phyloP scores from a whole-genome alignment of 2,113 vertebrate species.

The Mixornis gularis region DNA sequence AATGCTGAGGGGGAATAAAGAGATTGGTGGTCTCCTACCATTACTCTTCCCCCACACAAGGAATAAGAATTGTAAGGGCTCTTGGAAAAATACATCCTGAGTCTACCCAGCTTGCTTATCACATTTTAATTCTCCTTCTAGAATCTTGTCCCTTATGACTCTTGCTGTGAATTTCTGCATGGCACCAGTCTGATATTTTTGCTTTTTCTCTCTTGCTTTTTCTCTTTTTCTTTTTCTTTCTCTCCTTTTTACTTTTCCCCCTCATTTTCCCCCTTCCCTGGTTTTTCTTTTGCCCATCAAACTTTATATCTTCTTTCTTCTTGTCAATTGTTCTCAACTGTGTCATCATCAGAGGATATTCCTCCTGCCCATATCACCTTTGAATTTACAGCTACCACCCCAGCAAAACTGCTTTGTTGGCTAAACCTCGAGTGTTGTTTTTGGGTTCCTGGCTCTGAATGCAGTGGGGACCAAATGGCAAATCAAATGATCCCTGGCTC shows the following conservation, averaged over 20 bases:
- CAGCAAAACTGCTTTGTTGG: not conserved
- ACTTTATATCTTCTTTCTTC: not conserved
- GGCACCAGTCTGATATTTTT: not conserved
- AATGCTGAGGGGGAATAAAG: not conserved
- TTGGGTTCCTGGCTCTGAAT: not conserved
- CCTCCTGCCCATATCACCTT: not conserved
- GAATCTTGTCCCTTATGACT: not conserved
- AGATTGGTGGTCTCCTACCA: not conserved
- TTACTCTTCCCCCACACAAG: not conserved
- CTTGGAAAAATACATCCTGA: not conserved
- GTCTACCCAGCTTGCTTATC: not conserved
- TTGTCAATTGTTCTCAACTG: accelerated
- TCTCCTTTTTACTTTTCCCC: accelerated
- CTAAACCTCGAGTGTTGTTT: not conserved
- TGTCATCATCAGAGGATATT: not conserved
- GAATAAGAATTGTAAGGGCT: not conserved
- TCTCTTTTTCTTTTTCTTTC: accelerated
- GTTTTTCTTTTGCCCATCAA: not conserved
- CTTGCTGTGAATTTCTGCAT: not conserved
- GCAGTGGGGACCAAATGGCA: not conserved
- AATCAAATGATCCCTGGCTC: not conserved
- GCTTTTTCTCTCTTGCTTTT: not conserved
- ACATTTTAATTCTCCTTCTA: not conserved
- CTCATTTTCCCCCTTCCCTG: accelerated
- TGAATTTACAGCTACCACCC: not conserved